phyloP scores from a whole-genome alignment of 1,140 invertebrate species.

The Drosophila ogumai region DNA sequence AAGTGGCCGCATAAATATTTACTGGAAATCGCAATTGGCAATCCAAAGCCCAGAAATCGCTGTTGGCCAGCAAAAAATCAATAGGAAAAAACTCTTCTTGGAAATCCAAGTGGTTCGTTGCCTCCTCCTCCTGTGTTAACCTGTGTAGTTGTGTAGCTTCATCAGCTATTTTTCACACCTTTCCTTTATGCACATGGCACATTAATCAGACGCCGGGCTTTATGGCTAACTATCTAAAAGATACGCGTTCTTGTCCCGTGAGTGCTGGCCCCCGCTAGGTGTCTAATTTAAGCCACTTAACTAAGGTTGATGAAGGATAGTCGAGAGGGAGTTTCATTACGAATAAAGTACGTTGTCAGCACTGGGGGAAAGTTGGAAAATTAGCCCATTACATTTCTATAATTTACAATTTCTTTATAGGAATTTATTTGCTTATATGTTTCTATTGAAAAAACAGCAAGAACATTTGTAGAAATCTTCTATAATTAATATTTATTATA shows the following conservation, averaged over 20 bases:
- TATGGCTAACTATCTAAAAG: conserved; percentile 46
- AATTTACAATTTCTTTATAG: background rate
- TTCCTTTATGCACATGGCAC: conserved; percentile 40
- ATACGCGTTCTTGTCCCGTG: conserved; percentile 18
- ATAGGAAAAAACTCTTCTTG: conserved; percentile 35
- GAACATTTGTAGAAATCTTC: too few relatives aligned
- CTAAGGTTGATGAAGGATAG: conserved; percentile 6
- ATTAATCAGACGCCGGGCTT: conserved; percentile 46
- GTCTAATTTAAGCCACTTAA: conserved; percentile 46
- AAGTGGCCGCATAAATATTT: conserved; percentile 51
- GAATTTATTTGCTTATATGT: background rate
- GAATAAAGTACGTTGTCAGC: conserved; percentile 23
- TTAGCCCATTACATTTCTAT: background rate
- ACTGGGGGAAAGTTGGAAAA: background rate
- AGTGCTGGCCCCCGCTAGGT: conserved; percentile 17
- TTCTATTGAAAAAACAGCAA: background rate
- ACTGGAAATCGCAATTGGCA: conserved; percentile 25
- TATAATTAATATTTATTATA: too few relatives aligned
- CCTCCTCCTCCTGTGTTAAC: background rate
- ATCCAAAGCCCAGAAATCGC: conserved; percentile 5
- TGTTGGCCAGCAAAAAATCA: conserved; percentile 38
- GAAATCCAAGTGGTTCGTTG: conserved; percentile 14
- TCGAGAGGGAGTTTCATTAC: conserved; percentile 8
- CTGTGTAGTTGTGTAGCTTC: conserved; percentile 11
- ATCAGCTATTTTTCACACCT: conserved; percentile 47